Conservation (phyloP, 2,797 vertebrate species). For the Poecilia picta region DNA sequence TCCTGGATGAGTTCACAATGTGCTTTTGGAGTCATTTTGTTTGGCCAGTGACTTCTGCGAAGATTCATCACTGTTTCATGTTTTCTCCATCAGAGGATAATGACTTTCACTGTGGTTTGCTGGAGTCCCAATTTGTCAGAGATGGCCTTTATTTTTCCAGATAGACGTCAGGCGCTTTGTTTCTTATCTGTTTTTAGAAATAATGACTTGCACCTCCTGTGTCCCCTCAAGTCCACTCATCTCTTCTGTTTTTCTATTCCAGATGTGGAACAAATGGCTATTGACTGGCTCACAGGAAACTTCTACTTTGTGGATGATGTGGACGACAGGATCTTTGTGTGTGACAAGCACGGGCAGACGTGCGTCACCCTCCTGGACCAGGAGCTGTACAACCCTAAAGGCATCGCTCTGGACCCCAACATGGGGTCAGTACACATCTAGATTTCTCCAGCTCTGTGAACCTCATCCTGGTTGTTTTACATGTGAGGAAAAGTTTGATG, state of each 20-base stretch:
- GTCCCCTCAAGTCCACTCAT: constrained; percentile 11
- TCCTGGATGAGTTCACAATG: background rate
- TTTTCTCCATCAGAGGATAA: background rate
- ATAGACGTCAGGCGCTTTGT: background rate
- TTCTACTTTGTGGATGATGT: constrained; percentile 99
- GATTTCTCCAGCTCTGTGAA: background rate
- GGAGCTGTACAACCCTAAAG: constrained; percentile 96
- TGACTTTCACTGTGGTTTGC: background rate
- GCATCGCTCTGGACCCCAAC: constrained; percentile 93
- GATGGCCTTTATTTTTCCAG: background rate
- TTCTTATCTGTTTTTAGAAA: background rate
- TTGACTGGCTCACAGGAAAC: constrained; percentile 98
- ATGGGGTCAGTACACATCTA: constrained; percentile 87
- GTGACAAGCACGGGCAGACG: constrained; percentile 91
- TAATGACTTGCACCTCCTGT: constrained; percentile 7
- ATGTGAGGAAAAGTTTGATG: background rate
- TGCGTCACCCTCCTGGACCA: constrained; percentile 94
- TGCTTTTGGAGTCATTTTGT: background rate
- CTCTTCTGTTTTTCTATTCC: constrained; percentile 30
- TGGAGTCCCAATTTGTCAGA: background rate
- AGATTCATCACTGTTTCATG: background rate
- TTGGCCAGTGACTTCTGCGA: background rate
- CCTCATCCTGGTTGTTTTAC: background rate
- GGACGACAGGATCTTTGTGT: constrained; percentile 95
- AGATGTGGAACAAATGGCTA: constrained; percentile 99